Evolutionary conservation across 2,113 vertebrate species (phyloP).

Genomic region (Aegithalos caudatus): DNA sequence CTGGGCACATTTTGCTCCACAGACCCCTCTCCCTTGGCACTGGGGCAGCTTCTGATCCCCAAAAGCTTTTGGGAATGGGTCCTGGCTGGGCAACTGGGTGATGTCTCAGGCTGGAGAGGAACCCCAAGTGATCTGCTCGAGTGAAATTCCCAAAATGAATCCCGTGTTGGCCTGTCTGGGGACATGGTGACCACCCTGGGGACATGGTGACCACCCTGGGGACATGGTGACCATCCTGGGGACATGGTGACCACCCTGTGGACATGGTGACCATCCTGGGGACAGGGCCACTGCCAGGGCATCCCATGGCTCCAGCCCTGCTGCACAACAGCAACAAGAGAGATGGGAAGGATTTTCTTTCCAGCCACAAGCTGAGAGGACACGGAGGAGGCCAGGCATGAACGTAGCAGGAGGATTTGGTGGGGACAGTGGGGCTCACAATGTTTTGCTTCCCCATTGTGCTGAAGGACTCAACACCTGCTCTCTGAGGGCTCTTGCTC

Average conservation of each 20-base stretch:
- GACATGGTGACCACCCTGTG: background rate
- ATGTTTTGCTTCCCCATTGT: background rate
- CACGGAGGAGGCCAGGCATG: background rate
- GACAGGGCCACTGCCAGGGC: background rate
- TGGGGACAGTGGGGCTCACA: background rate
- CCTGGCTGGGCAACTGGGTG: background rate
- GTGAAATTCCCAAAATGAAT: background rate
- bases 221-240: background rate
- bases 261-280: background rate
- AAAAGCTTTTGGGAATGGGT: background rate
- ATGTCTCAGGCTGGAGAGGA: background rate
- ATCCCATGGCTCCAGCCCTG: background rate
- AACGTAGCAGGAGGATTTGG: background rate
- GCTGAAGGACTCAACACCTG: background rate
- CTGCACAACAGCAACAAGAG: background rate
- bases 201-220: background rate
- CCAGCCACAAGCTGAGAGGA: background rate
- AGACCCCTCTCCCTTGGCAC: background rate
- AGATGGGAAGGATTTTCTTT: background rate
- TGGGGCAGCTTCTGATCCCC: background rate
- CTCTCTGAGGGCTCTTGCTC: background rate
- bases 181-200: background rate
- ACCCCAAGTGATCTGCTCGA: background rate
- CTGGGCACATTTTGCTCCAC: background rate
- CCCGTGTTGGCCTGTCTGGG: background rate